Base-by-base conservation (phyloP, 2,888 invertebrate species). In the Cephus pulcher region DNA sequence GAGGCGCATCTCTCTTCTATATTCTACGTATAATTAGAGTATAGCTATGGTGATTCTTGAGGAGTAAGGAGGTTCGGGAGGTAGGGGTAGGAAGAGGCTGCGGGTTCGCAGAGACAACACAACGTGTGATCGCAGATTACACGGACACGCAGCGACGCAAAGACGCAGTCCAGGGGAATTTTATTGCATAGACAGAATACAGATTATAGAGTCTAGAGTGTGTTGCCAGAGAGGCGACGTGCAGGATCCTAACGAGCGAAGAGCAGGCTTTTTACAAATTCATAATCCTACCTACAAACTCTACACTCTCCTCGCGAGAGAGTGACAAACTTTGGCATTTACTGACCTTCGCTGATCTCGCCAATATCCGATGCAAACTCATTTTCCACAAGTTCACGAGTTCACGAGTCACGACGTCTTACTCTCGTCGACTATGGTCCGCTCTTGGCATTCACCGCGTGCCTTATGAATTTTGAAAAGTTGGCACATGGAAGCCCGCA, bases 391-490 rank as follows among this genome's bases (percentile, higher is more conserved):
- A 33, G 73, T 71, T 23, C 73, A 71, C 34, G 33, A 23, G 34
- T 11, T 32, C 73, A 71, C 69, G 69, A 73, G 74, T 75, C 77
- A 74, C 37, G 80, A 74, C 78, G 79, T 12, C 35, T 79, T 78
- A 74, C 71, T 80, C 78, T 84, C 88, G 93, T 89, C 92, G 94
- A 91, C 87, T 90, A 92, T 90, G 94, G 96, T 95, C 96, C 96
- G 95, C 97, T 97, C 97, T 98, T 98, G 98, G 98, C 98, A 98
- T 98, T 98, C 98, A 98, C 98, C 98, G 98, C 98, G 98, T 98
- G 98, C 98, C 98, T 98, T 98, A 98, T 97, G 97, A 95, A 94
- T 92, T 92, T 92, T 91, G 88, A 90, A 92, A 90, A 93, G 89
- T 92, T 94, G 93, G 95, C 95, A 97, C 98, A 98, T 94, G 93